phyloP scores from a whole-genome alignment of 2,797 vertebrate species.

The Anisognathus igniventris region DNA sequence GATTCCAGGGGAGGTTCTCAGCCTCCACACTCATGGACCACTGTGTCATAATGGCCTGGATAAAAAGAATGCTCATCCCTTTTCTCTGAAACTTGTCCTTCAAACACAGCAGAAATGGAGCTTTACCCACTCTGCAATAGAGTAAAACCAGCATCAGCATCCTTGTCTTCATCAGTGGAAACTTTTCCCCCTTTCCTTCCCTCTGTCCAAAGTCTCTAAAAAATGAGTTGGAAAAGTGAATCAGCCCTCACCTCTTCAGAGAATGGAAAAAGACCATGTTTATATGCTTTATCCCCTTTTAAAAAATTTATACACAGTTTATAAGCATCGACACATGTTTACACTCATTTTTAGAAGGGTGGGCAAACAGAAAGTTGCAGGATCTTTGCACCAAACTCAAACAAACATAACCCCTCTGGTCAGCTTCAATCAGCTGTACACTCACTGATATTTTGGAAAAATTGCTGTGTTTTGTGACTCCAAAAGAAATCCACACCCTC shows the following conservation, averaged over 20 bases:
- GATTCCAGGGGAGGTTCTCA: neutral
- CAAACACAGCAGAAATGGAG: neutral
- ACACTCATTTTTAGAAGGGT: neutral
- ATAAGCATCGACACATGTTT: neutral
- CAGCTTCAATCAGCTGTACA: neutral
- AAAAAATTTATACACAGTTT: neutral
- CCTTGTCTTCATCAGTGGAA: neutral
- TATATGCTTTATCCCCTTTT: neutral
- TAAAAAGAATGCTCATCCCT: neutral
- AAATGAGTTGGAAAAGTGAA: neutral
- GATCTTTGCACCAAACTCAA: neutral
- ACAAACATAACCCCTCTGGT: neutral
- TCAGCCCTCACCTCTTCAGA: neutral
- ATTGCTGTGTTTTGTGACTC: neutral
- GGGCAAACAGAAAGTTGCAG: neutral
- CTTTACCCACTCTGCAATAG: neutral
- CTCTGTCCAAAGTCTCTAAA: neutral
- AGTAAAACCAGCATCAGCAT: neutral
- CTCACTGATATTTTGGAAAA: neutral
- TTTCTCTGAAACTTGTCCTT: neutral
- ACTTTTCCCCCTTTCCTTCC: neutral
- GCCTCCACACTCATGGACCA: neutral
- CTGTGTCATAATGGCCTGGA: neutral
- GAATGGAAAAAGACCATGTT: neutral
- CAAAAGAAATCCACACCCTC: neutral